A percentile compares a stretch with the other conserved stretches of the same genome.
Conservation (phyloP, 2,113 vertebrate species). For the Phainopepla nitens region DNA sequence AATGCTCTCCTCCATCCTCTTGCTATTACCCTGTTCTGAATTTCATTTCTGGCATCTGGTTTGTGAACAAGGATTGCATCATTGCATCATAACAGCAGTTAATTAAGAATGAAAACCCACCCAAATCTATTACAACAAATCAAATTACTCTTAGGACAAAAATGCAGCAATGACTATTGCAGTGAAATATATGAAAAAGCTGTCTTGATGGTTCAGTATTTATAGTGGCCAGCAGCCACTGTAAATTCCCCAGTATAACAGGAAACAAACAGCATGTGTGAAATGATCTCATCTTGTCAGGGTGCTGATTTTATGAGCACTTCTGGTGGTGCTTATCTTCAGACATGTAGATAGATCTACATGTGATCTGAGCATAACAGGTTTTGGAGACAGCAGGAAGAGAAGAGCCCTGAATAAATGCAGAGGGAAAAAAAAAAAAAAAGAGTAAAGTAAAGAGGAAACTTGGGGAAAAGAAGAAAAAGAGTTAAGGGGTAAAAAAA, state of each 20-base stretch:
- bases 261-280: slow-evolving; percentile 31
- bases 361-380: not conserved
- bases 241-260: not conserved
- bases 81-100: not conserved
- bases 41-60: not conserved
- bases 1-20: not conserved
- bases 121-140: slow-evolving; percentile 3
- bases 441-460: not conserved
- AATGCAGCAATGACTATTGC: not conserved
- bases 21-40: not conserved
- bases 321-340: slow-evolving; percentile 9
- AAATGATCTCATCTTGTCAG: slow-evolving; percentile 34
- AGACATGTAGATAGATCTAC: not conserved
- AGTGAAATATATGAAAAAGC: not conserved
- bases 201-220: slow-evolving; percentile 16
- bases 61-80: not conserved
- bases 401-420: not conserved
- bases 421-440: rapidly evolving
- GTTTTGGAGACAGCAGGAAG: not conserved
- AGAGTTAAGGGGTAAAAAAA: not conserved
- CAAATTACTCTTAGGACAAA: not conserved
- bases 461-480: not conserved
- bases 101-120: slow-evolving; percentile 8
- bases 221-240: slow-evolving; percentile 34
- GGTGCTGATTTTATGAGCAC: slow-evolving; percentile 14